Base-by-base conservation (phyloP, 2,113 vertebrate genomes). In the Ictalurus furcatus region DNA sequence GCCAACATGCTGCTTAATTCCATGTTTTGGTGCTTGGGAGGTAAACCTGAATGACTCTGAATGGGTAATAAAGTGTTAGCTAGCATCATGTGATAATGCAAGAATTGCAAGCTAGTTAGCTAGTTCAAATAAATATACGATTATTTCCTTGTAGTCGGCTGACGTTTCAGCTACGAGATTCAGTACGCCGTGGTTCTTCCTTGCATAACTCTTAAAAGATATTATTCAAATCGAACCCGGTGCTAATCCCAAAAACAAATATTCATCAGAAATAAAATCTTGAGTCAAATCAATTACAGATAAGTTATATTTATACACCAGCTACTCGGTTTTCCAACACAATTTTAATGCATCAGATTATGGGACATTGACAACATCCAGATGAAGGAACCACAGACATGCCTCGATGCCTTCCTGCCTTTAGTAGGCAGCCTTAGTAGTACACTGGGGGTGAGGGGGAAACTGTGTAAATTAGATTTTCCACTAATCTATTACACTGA, bases 391-490 rank as follows among this genome's bases (percentile, higher is more conserved):
- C 21, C 74, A 8, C 40, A 78, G 44, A 28, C 6, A 4, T 13
- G 44, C 21, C 4, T 52, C 74, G 0, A 13, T 28, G 13, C 21
- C 40, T 12, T 23, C 19, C 16, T 71, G 30, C 14, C 69, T 71
- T 71, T 6, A 71, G 69, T 37, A 71, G 69, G 30, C 44, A 78
- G 11, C 21, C 19, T 28, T 52, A 14, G 44, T 14, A 44, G 37
- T 52, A 1, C 52, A 58, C 4, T 30, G 9, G 16, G 52, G 7
- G 12, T 81, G 80, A 82, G 56, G 5, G 56, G 2, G 48, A 80
- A 52, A 80, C 6, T 37, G 40, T 52, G 12, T 74, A 59, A 63
- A 84, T 84, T 23, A 37, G 81, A 63, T 84, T 84, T 84, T 63
- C 56, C 34, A 37, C 58, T 73, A 54, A 85, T 74, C 65, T 65